phyloP scores from a whole-genome alignment of 2,797 vertebrate species.

The Sebastes oblongus region DNA sequence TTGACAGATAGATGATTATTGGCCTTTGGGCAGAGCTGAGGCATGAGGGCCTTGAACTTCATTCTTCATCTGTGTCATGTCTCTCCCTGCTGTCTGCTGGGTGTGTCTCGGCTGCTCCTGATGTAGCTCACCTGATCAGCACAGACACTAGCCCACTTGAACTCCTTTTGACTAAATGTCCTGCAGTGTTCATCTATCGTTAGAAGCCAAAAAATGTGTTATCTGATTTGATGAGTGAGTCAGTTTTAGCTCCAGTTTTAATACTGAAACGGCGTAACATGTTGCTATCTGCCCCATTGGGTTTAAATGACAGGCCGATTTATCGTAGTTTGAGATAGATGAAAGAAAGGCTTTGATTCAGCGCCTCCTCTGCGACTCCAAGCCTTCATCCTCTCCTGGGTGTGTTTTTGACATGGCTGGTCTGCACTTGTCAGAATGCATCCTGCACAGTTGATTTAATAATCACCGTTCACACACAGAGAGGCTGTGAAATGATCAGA shows the following conservation, averaged over 20 bases:
- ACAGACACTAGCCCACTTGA: neutral
- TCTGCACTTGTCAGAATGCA: slow-evolving; percentile 55
- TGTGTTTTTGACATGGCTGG: slow-evolving; percentile 48
- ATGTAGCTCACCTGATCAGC: neutral
- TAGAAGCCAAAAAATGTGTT: neutral
- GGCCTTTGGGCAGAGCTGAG: slow-evolving; percentile 50
- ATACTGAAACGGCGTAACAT: neutral
- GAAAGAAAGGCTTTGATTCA: slow-evolving; percentile 30
- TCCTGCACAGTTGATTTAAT: neutral
- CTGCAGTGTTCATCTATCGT: neutral
- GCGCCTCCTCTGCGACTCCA: neutral
- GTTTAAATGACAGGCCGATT: neutral
- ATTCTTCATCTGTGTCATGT: neutral
- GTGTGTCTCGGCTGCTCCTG: neutral
- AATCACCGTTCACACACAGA: neutral
- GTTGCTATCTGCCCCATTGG: slow-evolving; percentile 16
- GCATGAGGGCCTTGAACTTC: slow-evolving; percentile 12
- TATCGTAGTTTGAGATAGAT: neutral
- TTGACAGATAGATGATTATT: slow-evolving; percentile 58
- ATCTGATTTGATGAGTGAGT: neutral
- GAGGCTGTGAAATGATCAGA: neutral
- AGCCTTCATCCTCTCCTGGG: slow-evolving; percentile 26
- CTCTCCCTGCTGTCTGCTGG: neutral
- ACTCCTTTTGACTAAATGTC: neutral
- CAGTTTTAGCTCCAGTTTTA: neutral